A percentile compares a stretch with the other conserved stretches of the same genome.
These are phyloP conservation scores for Artemisiospiza belli DNA, from an alignment of 2,113 vertebrate genomes.

Conservation along the genomic window DNA sequence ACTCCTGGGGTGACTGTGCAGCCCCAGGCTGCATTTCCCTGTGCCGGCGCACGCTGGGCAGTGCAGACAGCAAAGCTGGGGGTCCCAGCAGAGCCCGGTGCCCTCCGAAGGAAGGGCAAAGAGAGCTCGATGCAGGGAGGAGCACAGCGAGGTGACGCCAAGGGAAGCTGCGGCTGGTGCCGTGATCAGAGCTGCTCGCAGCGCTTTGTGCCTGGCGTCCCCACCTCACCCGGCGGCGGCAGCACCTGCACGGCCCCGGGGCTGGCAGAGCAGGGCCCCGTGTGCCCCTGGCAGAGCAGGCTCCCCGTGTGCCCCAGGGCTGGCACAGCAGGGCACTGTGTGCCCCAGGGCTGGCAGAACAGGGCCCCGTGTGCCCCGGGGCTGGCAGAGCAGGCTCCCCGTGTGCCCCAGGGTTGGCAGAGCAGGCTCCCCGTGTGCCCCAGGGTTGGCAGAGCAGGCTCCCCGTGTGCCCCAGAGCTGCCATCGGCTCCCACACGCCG, in stretches of 20 bases:
- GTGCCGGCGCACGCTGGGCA: rapidly evolving
- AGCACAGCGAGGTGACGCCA: not conserved
- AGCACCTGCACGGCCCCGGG: not conserved
- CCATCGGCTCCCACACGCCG: rapidly evolving
- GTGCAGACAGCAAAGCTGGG: not conserved
- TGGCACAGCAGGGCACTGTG: rapidly evolving
- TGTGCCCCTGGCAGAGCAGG: not conserved
- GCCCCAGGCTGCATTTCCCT: not conserved
- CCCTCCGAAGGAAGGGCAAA: not conserved
- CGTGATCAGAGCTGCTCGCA: not conserved
- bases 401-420: not conserved
- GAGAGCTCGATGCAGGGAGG: not conserved
- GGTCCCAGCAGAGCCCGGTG: rapidly evolving
- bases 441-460: rapidly evolving
- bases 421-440: not conserved
- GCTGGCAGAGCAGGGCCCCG: too few species aligned
- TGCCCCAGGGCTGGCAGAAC: rapidly evolving
- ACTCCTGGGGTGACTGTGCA: rapidly evolving
- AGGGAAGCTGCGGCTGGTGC: not conserved
- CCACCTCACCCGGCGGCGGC: not conserved
- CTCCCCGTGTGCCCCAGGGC: not conserved
- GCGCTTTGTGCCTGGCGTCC: not conserved
- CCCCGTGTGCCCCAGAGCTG: rapidly evolving
- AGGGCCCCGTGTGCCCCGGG: not conserved
- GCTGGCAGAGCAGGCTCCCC: not conserved